Conservation (phyloP, 2,113 vertebrate species). For the Nycticryphes semicollaris region DNA sequence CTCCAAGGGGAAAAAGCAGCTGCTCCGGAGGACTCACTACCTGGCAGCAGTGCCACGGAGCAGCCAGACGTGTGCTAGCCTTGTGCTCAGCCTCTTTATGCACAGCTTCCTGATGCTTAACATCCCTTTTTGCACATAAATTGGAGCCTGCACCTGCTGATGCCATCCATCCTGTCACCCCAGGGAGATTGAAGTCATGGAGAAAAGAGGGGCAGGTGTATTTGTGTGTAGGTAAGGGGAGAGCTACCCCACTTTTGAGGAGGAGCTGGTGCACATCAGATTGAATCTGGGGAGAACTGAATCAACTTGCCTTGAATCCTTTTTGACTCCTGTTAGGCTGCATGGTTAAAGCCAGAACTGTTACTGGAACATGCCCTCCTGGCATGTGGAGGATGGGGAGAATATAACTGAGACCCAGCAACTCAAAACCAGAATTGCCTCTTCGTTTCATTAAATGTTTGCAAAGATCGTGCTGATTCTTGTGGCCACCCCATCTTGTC, state of each 20-base stretch:
- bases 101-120: not conserved
- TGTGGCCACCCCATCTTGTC: not conserved
- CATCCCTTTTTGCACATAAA: not conserved
- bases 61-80: not conserved
- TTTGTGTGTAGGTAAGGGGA: not conserved
- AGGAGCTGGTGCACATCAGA: not conserved
- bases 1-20: not conserved
- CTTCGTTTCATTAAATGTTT: not conserved
- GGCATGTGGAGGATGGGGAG: not conserved
- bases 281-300: not conserved
- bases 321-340: not conserved
- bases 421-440: not conserved
- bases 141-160: not conserved
- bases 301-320: not conserved
- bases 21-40: not conserved
- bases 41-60: not conserved
- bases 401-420: not conserved
- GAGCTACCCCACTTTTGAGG: not conserved
- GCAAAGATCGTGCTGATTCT: not conserved
- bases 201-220: not conserved
- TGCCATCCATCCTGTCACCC: not conserved
- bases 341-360: not conserved
- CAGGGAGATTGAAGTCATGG: accelerated
- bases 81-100: not conserved
- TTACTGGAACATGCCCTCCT: not conserved